Evolutionary conservation across 1,140 invertebrate species (phyloP).

Genomic region (Teleogryllus occipitalis): DNA sequence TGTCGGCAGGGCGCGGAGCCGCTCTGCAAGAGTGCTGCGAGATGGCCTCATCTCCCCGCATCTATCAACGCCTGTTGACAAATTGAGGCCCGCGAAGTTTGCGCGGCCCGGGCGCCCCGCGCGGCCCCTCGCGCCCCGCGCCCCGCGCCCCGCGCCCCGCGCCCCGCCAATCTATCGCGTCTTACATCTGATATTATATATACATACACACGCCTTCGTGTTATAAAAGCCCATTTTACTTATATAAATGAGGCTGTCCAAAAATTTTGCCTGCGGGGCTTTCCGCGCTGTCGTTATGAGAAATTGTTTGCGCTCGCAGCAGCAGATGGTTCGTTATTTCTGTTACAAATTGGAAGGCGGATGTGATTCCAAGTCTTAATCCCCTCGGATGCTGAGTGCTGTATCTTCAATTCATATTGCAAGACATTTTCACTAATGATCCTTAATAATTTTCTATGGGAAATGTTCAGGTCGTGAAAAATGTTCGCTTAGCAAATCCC

Average conservation of each 20-base stretch:
- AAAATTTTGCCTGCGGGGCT: constrained; percentile 18
- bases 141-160: too few relatives aligned
- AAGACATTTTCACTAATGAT: constrained; percentile 20
- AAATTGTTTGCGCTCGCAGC: constrained; percentile 21
- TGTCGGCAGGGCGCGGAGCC: neutral
- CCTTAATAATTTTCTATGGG: constrained; percentile 19
- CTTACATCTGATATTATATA: constrained; percentile 10
- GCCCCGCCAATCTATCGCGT: neutral
- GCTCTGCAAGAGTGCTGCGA: neutral
- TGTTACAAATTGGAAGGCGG: constrained; percentile 21
- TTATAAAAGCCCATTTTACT: constrained; percentile 18
- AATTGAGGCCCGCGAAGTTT: neutral
- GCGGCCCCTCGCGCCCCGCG: too few relatives aligned
- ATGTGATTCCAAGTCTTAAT: constrained; percentile 15
- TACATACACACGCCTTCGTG: neutral
- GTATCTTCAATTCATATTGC: constrained; percentile 16
- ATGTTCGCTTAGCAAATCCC: constrained; percentile 9
- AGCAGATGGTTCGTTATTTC: constrained; percentile 23
- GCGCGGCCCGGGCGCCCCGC: too few relatives aligned
- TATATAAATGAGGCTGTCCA: constrained; percentile 22
- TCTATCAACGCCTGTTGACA: constrained; percentile 3
- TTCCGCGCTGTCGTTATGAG: constrained; percentile 19
- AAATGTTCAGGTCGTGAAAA: constrained; percentile 9
- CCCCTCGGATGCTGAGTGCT: constrained; percentile 10
- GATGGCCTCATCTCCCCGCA: constrained; percentile 2